phyloP scores from a whole-genome alignment of 2,888 invertebrate species.

The Trissolcus brochymenae region DNA sequence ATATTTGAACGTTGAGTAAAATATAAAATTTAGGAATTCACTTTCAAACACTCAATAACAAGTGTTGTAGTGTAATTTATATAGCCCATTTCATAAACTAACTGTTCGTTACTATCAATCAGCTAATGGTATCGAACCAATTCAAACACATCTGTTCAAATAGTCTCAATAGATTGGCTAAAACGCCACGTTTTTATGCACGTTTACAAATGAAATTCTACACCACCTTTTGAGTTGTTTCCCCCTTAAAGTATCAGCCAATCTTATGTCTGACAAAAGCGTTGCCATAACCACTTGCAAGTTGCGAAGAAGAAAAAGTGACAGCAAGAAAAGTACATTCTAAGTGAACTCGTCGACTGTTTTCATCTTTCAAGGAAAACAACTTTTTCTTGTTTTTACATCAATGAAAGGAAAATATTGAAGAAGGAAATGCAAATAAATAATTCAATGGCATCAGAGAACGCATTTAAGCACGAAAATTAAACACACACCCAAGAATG shows the following conservation, averaged over 20 bases:
- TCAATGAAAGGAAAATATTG: too few relatives aligned
- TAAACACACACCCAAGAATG: conserved; percentile 15
- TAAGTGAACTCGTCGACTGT: too few relatives aligned
- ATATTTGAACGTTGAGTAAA: background rate
- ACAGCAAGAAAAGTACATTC: background rate
- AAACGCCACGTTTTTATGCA: background rate
- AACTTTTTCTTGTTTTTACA: too few relatives aligned
- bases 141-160: conserved; percentile 10
- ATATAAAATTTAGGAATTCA: too few relatives aligned
- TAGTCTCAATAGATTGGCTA: conserved; percentile 10
- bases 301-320: too few relatives aligned
- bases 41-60: background rate
- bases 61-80: conserved; percentile 17
- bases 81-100: conserved; percentile 13
- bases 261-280: too few relatives aligned
- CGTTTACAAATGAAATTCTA: background rate
- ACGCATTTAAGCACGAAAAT: conserved; percentile 7
- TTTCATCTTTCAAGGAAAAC: too few relatives aligned
- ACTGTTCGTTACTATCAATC: conserved; percentile 33
- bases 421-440: background rate
- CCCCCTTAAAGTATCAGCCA: too few relatives aligned
- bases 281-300: too few relatives aligned
- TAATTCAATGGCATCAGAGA: conserved; percentile 1
- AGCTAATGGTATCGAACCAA: conserved; percentile 30
- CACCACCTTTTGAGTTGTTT: background rate